Conservation (phyloP, 2,113 vertebrate species). For the Strigops habroptila region DNA sequence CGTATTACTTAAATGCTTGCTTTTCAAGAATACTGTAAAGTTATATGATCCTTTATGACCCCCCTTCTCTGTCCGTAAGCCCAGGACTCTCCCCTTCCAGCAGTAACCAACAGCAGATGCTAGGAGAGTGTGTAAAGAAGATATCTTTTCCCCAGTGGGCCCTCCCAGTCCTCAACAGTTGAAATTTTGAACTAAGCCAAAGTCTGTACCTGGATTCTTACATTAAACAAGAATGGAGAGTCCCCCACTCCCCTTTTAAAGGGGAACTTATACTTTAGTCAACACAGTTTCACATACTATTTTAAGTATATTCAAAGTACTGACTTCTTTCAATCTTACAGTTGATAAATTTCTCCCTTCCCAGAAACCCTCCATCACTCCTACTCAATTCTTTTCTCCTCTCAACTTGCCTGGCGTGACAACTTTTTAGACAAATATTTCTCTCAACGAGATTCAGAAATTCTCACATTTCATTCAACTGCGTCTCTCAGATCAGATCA, state of each 20-base stretch:
- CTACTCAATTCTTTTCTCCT: not conserved
- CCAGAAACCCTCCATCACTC: not conserved
- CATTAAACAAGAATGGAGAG: rapidly evolving
- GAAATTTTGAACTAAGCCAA: not conserved
- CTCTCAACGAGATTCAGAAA: not conserved
- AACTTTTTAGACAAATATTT: not conserved
- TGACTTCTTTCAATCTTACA: not conserved
- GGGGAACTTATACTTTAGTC: not conserved
- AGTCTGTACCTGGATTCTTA: not conserved
- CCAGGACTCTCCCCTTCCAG: not conserved
- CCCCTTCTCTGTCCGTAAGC: not conserved
- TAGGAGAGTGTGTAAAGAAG: not conserved
- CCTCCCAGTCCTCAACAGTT: not conserved
- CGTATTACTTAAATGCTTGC: not conserved
- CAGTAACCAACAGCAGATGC: not conserved
- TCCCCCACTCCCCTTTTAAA: rapidly evolving
- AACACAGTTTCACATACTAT: not conserved
- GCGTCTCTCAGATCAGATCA: constrained; percentile 83
- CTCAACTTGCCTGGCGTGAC: not conserved
- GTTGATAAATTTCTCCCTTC: not conserved
- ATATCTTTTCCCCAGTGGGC: not conserved
- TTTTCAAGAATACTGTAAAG: not conserved
- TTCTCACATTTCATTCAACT: not conserved
- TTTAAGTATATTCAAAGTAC: not conserved
- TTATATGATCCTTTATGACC: not conserved